Evolutionary conservation across 1,140 invertebrate genomes (phyloP).

Genomic region (Leptinotarsa texana): DNA sequence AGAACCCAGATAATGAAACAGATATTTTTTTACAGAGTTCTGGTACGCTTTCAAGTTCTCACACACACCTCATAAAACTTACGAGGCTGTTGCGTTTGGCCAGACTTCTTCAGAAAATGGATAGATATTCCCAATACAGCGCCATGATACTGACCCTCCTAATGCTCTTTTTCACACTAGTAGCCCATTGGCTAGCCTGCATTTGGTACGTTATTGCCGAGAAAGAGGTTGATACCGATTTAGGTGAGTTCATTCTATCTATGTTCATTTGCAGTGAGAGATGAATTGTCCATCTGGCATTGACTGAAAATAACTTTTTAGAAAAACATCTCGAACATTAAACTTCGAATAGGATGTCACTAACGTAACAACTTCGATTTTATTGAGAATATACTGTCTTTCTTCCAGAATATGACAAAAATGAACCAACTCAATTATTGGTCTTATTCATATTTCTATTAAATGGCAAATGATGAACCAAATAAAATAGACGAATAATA

Average conservation of each 20-base stretch:
- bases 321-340: too few species aligned
- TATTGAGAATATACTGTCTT: too few species aligned
- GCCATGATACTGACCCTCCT: slow-evolving; percentile 93
- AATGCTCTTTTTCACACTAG: slow-evolving; percentile 93
- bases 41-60: slow-evolving; percentile 58
- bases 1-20: not conserved
- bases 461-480: too few species aligned
- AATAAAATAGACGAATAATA: too few species aligned
- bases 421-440: too few species aligned
- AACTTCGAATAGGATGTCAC: too few species aligned
- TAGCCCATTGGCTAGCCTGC: slow-evolving; percentile 99
- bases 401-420: too few species aligned
- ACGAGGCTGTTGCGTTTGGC: slow-evolving; percentile 90
- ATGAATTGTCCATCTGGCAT: too few species aligned
- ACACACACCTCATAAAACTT: slow-evolving; percentile 95
- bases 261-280: too few species aligned
- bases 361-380: too few species aligned
- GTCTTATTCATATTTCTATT: too few species aligned
- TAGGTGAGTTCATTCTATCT: slow-evolving; percentile 64
- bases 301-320: too few species aligned
- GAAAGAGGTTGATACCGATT: slow-evolving; percentile 77
- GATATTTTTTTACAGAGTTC: slow-evolving; percentile 61
- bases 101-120: slow-evolving; percentile 95
- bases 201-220: slow-evolving; percentile 98
- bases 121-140: slow-evolving; percentile 95